Evolutionary conservation across 2,113 vertebrate genomes (phyloP).

Genomic region (Microcebus griseorufus): DNA sequence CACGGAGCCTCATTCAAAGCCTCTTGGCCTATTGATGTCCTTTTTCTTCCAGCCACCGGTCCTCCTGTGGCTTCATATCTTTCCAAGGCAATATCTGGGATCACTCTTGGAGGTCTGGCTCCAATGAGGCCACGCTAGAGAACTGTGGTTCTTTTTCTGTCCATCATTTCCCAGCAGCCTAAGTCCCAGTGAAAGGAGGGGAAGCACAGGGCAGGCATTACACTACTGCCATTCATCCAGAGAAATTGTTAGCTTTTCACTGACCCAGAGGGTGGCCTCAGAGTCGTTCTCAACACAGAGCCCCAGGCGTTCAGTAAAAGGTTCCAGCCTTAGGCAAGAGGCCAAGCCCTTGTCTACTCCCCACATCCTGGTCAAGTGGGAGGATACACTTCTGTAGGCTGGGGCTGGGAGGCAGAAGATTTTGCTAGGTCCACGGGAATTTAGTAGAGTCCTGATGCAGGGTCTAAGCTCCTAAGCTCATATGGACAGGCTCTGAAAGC

Average conservation of each 20-base stretch:
- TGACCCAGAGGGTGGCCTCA: not conserved
- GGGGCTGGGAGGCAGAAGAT: not conserved
- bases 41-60: not conserved
- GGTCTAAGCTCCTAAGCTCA: not conserved
- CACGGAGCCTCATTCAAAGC: not conserved
- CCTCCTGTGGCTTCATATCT: not conserved
- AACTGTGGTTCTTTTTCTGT: not conserved
- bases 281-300: not conserved
- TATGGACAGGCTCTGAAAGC: not conserved
- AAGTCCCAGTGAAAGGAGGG: not conserved
- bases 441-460: not conserved
- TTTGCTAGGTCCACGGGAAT: not conserved
- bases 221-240: not conserved
- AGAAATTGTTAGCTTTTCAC: not conserved
- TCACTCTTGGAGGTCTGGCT: not conserved
- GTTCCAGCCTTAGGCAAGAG: not conserved
- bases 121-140: not conserved
- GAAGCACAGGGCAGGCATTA: accelerated
- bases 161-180: not conserved
- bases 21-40: not conserved
- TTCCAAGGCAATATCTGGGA: not conserved
- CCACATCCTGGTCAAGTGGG: not conserved
- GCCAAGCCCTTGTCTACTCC: not conserved
- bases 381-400: not conserved
- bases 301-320: not conserved